A percentile compares a stretch with the other conserved stretches of the same genome.
Conservation (phyloP, 2,888 invertebrate genomes). For the Lochmaea capreae region DNA sequence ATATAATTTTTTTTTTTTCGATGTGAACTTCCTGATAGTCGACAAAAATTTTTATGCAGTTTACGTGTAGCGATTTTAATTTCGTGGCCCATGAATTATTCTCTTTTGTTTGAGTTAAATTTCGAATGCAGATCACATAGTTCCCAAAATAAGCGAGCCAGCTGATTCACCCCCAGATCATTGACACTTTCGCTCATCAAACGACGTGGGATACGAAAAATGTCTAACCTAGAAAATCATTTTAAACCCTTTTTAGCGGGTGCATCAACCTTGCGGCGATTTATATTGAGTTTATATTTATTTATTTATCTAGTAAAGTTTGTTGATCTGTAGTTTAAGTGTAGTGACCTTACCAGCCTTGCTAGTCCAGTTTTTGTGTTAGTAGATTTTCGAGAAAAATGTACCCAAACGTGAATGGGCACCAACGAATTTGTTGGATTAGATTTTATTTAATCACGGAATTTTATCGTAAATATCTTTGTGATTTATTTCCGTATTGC, state of each 20-base stretch:
- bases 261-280: conserved; percentile 36
- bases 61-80: conserved; percentile 39
- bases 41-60: conserved; percentile 25
- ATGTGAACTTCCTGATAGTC: conserved; percentile 38
- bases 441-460: conserved; percentile 10
- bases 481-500: conserved; percentile 59
- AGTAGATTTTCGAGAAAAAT: conserved; percentile 27
- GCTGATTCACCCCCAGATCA: conserved; percentile 57
- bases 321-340: conserved; percentile 44
- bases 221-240: conserved; percentile 52
- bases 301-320: conserved; percentile 43
- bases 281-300: conserved; percentile 34
- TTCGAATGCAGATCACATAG: conserved; percentile 59
- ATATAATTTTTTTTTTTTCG: conserved; percentile 36
- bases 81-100: conserved; percentile 36
- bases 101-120: conserved; percentile 38
- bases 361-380: conserved; percentile 44
- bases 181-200: conserved; percentile 58
- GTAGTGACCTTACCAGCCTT: conserved; percentile 42
- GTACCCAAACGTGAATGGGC: conserved; percentile 2
- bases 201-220: conserved; percentile 37
- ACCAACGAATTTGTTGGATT: conserved; percentile 2
- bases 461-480: background rate
- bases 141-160: conserved; percentile 57
- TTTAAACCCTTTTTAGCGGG: conserved; percentile 30